Conservation (phyloP, 1,140 invertebrate species). For the Anastrepha obliqua region DNA sequence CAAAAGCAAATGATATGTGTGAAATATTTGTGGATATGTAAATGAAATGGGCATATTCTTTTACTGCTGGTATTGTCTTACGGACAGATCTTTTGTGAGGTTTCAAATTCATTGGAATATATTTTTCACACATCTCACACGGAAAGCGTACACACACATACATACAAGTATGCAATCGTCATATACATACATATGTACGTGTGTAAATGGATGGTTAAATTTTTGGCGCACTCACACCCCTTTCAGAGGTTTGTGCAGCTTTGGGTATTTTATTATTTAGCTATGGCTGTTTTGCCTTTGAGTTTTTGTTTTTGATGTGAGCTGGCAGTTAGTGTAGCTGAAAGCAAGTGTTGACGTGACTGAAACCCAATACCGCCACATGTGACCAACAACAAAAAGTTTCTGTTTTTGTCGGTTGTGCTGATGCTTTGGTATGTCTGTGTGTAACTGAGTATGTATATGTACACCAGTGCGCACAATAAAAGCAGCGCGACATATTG, state of each 20-base stretch:
- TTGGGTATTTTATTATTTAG: neutral
- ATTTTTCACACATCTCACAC: conserved; percentile 46
- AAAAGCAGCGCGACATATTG: too few species aligned
- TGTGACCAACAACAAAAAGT: neutral
- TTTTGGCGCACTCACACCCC: conserved; percentile 43
- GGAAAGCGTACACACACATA: neutral
- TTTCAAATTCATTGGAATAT: conserved; percentile 42
- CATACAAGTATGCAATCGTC: neutral
- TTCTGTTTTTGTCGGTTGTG: neutral
- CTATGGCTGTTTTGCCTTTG: neutral
- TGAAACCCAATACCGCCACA: conserved; percentile 38
- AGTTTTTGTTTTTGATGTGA: conserved; percentile 29
- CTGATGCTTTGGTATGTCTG: too few species aligned
- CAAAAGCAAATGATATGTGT: conserved; percentile 39
- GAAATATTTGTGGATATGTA: conserved; percentile 44
- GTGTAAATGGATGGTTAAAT: neutral
- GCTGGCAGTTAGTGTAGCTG: conserved; percentile 31
- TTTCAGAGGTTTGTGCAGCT: neutral
- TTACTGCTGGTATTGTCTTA: conserved; percentile 21
- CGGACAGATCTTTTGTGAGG: neutral
- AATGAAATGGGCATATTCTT: conserved; percentile 30
- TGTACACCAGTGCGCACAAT: neutral
- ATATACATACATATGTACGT: neutral
- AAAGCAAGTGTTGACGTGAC: conserved; percentile 36
- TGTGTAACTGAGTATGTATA: neutral